Evolutionary conservation across 2,113 vertebrate species (phyloP).

Genomic region (Anseranas semipalmata): DNA sequence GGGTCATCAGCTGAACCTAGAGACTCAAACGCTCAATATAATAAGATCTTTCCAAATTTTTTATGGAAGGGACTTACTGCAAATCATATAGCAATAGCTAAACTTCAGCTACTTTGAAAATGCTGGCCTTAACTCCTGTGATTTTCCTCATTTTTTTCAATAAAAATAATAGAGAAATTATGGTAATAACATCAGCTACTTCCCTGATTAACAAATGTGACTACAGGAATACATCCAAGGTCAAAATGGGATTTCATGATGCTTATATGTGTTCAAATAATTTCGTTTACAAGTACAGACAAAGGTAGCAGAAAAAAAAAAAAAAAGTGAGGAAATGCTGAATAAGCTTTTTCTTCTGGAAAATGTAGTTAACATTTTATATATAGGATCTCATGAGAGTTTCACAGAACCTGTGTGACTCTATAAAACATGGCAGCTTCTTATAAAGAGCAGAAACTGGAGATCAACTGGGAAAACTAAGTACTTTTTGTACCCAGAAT

Average conservation of each 20-base stretch:
- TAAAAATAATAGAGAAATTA: background rate
- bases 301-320: background rate
- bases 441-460: background rate
- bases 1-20: rapidly evolving
- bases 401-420: background rate
- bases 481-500: background rate
- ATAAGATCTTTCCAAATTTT: background rate
- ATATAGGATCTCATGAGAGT: background rate
- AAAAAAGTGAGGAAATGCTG: background rate
- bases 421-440: background rate
- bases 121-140: background rate
- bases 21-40: background rate
- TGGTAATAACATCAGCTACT: background rate
- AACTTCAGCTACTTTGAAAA: background rate
- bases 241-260: background rate
- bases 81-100: background rate
- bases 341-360: background rate
- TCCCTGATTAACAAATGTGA: background rate
- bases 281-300: background rate
- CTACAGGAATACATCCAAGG: background rate
- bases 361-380: background rate
- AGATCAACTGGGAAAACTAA: background rate
- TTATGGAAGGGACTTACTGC: rapidly evolving
- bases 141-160: background rate
- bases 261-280: background rate